Conservation (phyloP, 2,797 vertebrate species). For the Galagoides demidoff region DNA sequence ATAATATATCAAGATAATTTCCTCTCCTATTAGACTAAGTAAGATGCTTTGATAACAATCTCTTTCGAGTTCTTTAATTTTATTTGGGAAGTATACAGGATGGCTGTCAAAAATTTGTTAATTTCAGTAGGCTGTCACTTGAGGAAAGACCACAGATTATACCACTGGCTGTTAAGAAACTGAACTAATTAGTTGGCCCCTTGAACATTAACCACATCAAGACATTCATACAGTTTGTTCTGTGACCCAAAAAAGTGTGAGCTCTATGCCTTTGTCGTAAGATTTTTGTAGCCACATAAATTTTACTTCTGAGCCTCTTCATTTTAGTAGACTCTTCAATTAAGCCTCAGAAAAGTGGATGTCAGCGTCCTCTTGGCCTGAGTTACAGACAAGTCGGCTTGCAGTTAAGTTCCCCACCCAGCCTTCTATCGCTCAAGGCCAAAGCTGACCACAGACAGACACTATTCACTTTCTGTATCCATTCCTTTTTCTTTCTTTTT, state of each 20-base stretch:
- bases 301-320: constrained; percentile 26
- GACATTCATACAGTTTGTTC: constrained; percentile 1
- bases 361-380: not conserved
- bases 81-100: not conserved
- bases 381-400: constrained; percentile 14
- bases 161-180: not conserved
- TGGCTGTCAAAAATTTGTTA: constrained; percentile 24
- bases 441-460: not conserved
- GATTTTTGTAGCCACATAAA: not conserved
- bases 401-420: not conserved
- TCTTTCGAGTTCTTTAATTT: constrained; percentile 55
- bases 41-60: constrained; percentile 39
- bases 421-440: not conserved
- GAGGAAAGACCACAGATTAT: not conserved
- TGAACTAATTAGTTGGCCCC: not conserved
- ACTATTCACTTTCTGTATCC: not conserved
- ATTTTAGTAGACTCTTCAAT: not conserved
- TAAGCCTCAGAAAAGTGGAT: not conserved
- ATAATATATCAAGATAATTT: constrained; percentile 63
- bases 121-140: constrained; percentile 36
- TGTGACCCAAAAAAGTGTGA: not conserved
- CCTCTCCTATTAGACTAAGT: constrained; percentile 51
- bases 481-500: too few species aligned
- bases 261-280: not conserved
- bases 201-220: not conserved